A percentile compares a stretch with the other conserved stretches of the same genome.
Evolutionary conservation across 1,140 invertebrate genomes (phyloP).

Genomic region (Catajapyx aquilonaris): DNA sequence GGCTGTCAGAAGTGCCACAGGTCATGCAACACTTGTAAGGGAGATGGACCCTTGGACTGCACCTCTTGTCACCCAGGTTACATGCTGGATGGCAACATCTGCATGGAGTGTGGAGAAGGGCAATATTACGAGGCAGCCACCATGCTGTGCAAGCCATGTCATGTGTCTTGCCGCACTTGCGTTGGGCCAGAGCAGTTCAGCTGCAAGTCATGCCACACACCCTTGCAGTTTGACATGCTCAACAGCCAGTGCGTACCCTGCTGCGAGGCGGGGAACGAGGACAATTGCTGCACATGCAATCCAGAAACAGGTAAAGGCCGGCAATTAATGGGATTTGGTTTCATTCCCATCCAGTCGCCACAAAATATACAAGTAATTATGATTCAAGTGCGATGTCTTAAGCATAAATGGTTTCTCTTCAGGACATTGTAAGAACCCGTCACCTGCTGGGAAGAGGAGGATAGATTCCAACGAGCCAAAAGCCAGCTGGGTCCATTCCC

Average conservation of each 20-base stretch:
- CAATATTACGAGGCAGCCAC: slow-evolving; percentile 48
- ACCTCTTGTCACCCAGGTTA: slow-evolving; percentile 44
- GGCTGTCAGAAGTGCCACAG: slow-evolving; percentile 68
- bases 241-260: slow-evolving; percentile 53
- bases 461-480: slow-evolving; percentile 33
- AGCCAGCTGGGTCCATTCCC: slow-evolving; percentile 18
- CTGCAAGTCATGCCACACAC: slow-evolving; percentile 38
- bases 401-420: too few relatives aligned
- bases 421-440: slow-evolving; percentile 46
- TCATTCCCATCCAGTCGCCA: neutral
- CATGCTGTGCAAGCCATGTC: slow-evolving; percentile 40
- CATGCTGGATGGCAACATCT: slow-evolving; percentile 46
- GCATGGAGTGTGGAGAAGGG: slow-evolving; percentile 45
- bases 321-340: slow-evolving; percentile 1
- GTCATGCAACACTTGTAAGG: slow-evolving; percentile 57
- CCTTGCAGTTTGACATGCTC: slow-evolving; percentile 37
- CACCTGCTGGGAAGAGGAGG: slow-evolving; percentile 47
- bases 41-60: slow-evolving; percentile 45
- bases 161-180: slow-evolving; percentile 42
- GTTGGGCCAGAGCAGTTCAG: slow-evolving; percentile 43
- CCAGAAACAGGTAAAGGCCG: slow-evolving; percentile 32
- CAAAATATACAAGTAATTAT: slow-evolving; percentile 1
- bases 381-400: slow-evolving; percentile 2
- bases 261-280: slow-evolving; percentile 27
- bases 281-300: slow-evolving; percentile 40